Evolutionary conservation across 2,888 invertebrate species (phyloP), one percentile per base, ranked within the genome.

Genomic region (Eilema sororculum): DNA sequence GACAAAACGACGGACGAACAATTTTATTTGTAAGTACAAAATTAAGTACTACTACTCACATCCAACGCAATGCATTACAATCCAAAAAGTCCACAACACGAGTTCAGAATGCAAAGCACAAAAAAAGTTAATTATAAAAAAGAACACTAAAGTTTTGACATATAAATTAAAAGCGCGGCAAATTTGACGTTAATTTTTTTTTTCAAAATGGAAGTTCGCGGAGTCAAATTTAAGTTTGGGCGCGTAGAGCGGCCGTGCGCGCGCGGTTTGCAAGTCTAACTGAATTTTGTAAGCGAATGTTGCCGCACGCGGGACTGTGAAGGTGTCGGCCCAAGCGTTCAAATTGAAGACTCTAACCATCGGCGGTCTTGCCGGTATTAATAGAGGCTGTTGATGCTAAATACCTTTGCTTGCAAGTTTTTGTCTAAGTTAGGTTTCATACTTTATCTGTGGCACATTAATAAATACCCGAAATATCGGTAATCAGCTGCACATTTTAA

Each of bases 241-340:
- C 91, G 93, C 92, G 91, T 85, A 86, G 86, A 78, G 86, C 91
- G 93, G 90, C 92, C 93, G 93, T 89, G 93, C 95, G 93, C 93
- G 89, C 90, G 91, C 93, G 91, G 89, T 90, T 90, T 89, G 87
- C 91, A 88, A 87, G 90, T 90, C 92, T 84, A 92, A 94, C 94
- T 95, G 93, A 95, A 91, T 93, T 93, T 93, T 91, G 94, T 93
- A 88, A 90, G 87, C 90, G 89, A 88, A 88, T 88, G 91, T 88
- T 90, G 87, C 90, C 90, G 86, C 84, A 81, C 83, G 84, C 84
- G 83, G 90, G 89, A 90, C 86, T 86, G 93, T 88, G 92, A 93
- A 94, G 92, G 94, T 91, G 89, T 90, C 82, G 84, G 86, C 85
- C 86, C 88, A 85, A 80, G 81, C 86, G 85, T 85, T 82, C 83